Base-by-base conservation (phyloP, 2,888 invertebrate genomes). In the Oscheius sp. region DNA sequence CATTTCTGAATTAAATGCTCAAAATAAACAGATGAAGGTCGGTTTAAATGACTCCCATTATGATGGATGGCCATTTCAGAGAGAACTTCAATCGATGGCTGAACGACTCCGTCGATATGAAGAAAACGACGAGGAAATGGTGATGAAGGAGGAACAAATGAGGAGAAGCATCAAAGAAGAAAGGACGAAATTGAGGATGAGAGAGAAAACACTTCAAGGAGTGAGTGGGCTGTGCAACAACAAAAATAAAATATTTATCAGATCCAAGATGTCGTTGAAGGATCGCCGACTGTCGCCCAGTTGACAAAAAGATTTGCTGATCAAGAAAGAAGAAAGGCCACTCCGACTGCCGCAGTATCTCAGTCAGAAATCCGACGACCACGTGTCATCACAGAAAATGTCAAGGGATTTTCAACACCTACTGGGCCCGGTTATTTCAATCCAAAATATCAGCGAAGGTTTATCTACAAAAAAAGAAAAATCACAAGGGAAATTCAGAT, bases 11-110 rank as follows among this genome's bases (percentile, higher is more conserved):
- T 18, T 66, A 0, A 29, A 45, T 43, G 69, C 71, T 9, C 66
- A 77, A n/a, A 74, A 52, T 41, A 74, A 68, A 12, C 81, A 73
- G n/a, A 16, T 77, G 27, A 76, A 70, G 70, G 64, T 73, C 25
- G 13, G 18, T 16, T n/a, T n/a, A n/a, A n/a, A 3, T n/a, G 45
- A 3, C 16, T 7, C 27, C 49, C 41, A 3, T 16, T 35, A 41
- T 56, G n/a, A 27, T 55, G 5, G 18, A n/a, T 56, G 3, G 1
- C 45, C 6, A 9, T 35, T 25, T 49, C 41, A 82, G 80, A 61
- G 85, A 9, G 84, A 85, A 72, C 75, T 74, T 41, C 73, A 73
- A 18, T 78, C 82, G 16, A 61, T 85, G 64, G 72, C 75, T 46
- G 64, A 72, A 16, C 74, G 84, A 16, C 68, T 86, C 29, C 64